These are phyloP conservation scores for Austrofundulus limnaeus DNA, from an alignment of 2,113 vertebrate genomes.

Conservation along the genomic window DNA sequence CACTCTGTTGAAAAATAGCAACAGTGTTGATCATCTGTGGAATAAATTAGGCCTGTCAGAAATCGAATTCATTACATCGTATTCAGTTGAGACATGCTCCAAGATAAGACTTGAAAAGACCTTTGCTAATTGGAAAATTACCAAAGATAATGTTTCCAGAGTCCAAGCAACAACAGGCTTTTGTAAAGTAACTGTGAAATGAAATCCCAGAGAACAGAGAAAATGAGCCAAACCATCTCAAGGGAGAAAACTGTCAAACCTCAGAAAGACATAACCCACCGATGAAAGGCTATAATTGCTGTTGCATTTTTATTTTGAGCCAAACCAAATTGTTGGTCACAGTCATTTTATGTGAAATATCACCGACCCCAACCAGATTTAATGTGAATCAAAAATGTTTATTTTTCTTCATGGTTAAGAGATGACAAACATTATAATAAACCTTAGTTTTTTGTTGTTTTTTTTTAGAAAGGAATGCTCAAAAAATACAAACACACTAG, in stretches of 20 bases:
- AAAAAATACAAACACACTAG: background rate
- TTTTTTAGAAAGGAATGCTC: too few relatives aligned
- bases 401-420: background rate
- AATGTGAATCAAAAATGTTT: conserved; percentile 4
- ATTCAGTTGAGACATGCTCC: conserved; percentile 60
- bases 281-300: conserved; percentile 14
- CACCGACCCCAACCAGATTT: background rate
- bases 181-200: conserved; percentile 33
- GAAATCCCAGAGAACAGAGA: conserved; percentile 29
- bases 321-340: conserved; percentile 19
- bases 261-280: conserved; percentile 25
- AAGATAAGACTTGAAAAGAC: conserved; percentile 47
- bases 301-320: conserved; percentile 9
- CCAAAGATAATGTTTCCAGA: conserved; percentile 53
- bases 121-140: conserved; percentile 67
- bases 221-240: conserved; percentile 37
- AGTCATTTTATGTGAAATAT: conserved; percentile 17
- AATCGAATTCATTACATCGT: conserved; percentile 41
- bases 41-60: conserved; percentile 36
- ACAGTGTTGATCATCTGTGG: conserved; percentile 15
- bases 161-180: conserved; percentile 54
- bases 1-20: conserved; percentile 14
- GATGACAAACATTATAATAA: background rate
- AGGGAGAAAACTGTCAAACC: conserved; percentile 34
- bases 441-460: background rate